A percentile compares a stretch with the other conserved stretches of the same genome.
Conservation (phyloP, 2,797 vertebrate genomes). For the Dendrocincla fuliginosa region DNA sequence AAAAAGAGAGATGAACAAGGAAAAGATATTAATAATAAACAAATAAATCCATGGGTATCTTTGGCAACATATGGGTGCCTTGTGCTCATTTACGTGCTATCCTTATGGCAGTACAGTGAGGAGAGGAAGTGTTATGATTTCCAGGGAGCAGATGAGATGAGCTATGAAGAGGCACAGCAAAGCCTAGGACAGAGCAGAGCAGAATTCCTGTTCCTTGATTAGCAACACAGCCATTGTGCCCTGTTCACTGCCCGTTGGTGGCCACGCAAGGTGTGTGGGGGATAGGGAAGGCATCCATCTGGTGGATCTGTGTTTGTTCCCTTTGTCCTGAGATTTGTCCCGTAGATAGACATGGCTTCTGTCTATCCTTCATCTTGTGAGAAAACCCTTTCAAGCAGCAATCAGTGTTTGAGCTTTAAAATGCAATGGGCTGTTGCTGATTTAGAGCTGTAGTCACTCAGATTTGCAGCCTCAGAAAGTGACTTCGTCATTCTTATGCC, state of each 20-base stretch:
- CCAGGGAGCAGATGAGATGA: background rate
- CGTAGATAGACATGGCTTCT: background rate
- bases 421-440: background rate
- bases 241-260: background rate
- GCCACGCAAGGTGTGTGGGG: background rate
- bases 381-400: background rate
- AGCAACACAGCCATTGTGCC: background rate
- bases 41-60: background rate
- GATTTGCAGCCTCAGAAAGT: background rate
- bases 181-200: background rate
- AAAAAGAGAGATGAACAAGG: background rate
- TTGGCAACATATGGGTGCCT: background rate
- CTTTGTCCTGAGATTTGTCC: background rate
- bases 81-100: background rate
- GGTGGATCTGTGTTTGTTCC: background rate
- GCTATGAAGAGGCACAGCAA: background rate
- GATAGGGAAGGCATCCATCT: background rate
- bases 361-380: background rate
- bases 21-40: background rate
- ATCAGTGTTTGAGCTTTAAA: background rate
- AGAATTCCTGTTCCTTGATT: background rate
- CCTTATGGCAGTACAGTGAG: rapidly evolving
- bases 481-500: background rate
- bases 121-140: background rate
- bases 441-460: background rate